Conservation (phyloP, 2,888 invertebrate genomes). For the Aspidiotus destructor region DNA sequence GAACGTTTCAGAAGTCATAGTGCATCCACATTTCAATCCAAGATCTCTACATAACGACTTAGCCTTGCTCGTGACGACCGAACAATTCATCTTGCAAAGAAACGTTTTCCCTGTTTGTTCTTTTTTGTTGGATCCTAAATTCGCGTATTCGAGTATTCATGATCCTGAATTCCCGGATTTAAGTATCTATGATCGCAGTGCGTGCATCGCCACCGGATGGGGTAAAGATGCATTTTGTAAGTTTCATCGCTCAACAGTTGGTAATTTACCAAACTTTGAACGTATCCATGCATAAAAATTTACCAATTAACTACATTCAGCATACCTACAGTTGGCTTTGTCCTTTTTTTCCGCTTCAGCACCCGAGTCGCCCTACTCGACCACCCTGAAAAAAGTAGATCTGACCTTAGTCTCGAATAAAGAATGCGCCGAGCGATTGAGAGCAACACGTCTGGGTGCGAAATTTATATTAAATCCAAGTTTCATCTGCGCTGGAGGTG, state of each 20-base stretch:
- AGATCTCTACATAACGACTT: conserved; percentile 56
- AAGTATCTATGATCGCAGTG: conserved; percentile 41
- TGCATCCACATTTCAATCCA: conserved; percentile 49
- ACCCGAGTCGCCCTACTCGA: too few relatives aligned
- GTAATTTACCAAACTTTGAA: too few relatives aligned
- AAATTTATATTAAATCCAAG: background rate
- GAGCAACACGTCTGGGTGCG: background rate
- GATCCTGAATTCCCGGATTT: too few relatives aligned
- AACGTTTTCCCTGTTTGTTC: conserved; percentile 64
- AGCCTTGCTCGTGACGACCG: conserved; percentile 53
- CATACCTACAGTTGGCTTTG: too few relatives aligned
- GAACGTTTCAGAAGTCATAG: conserved; percentile 44
- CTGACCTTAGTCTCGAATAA: background rate
- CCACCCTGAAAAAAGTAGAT: conserved; percentile 3
- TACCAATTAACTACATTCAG: too few relatives aligned
- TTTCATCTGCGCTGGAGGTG: background rate
- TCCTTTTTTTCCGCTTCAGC: too few relatives aligned
- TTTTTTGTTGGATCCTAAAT: conserved; percentile 43
- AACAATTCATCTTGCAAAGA: conserved; percentile 48
- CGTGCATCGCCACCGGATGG: conserved; percentile 69
- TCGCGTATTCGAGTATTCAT: conserved; percentile 36
- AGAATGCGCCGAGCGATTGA: background rate
- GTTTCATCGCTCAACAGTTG: background rate
- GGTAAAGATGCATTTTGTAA: conserved; percentile 63
- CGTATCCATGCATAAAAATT: too few relatives aligned